Percentiles rank a stretch among this genome's conserved stretches.
Evolutionary conservation across 2,888 invertebrate genomes (phyloP).

Genomic region (Drosophila neutralis): DNA sequence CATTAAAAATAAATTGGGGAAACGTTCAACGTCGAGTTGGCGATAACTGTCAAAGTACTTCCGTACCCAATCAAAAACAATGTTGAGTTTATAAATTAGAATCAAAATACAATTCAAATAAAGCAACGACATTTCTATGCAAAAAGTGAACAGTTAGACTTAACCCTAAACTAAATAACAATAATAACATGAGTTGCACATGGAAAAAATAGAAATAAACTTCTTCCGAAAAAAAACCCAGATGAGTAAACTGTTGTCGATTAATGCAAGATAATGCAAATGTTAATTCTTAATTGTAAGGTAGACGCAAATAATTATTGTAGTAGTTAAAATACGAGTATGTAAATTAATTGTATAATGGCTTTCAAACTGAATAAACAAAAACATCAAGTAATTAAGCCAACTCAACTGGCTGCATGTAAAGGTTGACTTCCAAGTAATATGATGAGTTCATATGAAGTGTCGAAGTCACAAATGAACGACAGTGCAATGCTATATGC

Average conservation of each 20-base stretch:
- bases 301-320: constrained; percentile 4
- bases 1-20: constrained; percentile 57
- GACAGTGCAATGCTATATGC: background rate
- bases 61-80: background rate
- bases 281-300: constrained; percentile 18
- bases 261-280: constrained; percentile 14
- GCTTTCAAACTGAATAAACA: constrained; percentile 22
- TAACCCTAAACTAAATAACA: background rate
- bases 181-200: background rate
- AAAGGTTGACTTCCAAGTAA: background rate
- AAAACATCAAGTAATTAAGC: constrained; percentile 3
- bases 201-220: background rate
- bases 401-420: constrained; percentile 4
- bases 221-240: background rate
- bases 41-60: constrained; percentile 42
- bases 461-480: background rate
- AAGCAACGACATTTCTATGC: background rate
- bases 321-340: constrained; percentile 14
- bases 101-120: background rate
- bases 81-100: background rate
- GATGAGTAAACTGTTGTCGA: background rate
- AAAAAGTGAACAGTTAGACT: background rate
- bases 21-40: constrained; percentile 48
- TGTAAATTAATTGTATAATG: constrained; percentile 18
- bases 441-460: background rate